Base-by-base conservation (phyloP, 2,888 invertebrate genomes). In the Acrobasis suavella region DNA sequence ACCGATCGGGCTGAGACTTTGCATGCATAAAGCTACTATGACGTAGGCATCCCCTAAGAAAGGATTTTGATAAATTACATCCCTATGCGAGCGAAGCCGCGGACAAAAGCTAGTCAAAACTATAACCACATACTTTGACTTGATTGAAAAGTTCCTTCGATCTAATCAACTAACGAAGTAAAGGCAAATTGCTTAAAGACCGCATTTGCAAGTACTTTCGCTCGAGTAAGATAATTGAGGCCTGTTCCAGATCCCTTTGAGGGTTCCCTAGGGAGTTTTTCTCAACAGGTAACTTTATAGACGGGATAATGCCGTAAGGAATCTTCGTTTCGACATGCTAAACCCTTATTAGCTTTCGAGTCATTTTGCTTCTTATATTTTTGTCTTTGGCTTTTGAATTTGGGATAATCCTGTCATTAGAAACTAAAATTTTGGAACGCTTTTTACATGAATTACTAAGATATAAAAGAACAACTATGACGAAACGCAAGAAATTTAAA, bases 241-340 rank as follows among this genome's bases (percentile, higher is more conserved):
- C 78, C 74, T 77, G 75, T 76, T 77, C 81, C 74, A 77, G 80
- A 82, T 85, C 77, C 80, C 85, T 84, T 84, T 83, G 82, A 85
- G 73, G 76, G 75, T 72, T 78, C 85, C 72, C 81, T 56, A 63
- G 81, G 73, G 83, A 76, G 69, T 71, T 64, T 54, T 69, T 75
- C 77, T 82, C 82, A 85, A 86, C 86, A 89, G 88, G 87, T 89
- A 87, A 86, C 84, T 87, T 86, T 84, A 83, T 80, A 78, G 81
- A 78, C 67, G 70, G 80, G 85, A 85, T 85, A 87, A 88, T 80
- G 83, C 83, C 85, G 85, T 86, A 84, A 81, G 82, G 84, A 81
- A 81, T 83, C 86, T 86, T 87, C 78, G 69, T 70, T 76, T 77
- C 72, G 76, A 76, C 80, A 75, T 72, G 76, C 77, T 80, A 80